phyloP scores from a whole-genome alignment of 2,888 invertebrate species.

The Morpho achilles region DNA sequence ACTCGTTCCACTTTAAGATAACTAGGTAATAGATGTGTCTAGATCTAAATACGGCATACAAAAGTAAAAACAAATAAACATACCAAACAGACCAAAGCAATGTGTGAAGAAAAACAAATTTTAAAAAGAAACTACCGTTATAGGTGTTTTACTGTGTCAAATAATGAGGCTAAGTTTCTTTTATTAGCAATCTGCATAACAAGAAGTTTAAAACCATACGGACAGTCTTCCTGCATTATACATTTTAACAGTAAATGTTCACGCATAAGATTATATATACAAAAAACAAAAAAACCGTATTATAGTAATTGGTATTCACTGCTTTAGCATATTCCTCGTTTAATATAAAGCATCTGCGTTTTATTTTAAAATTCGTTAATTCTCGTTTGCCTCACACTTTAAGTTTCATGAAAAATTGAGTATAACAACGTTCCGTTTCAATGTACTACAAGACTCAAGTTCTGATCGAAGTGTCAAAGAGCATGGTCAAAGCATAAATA shows the following conservation, averaged over 20 bases:
- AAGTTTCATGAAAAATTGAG: too few species aligned
- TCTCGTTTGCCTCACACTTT: too few species aligned
- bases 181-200: constrained; percentile 13
- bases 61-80: constrained; percentile 5
- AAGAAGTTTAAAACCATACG: neutral
- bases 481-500: too few species aligned
- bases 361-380: too few species aligned
- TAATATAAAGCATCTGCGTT: too few species aligned
- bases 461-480: too few species aligned
- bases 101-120: neutral
- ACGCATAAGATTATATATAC: too few species aligned
- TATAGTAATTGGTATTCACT: too few species aligned
- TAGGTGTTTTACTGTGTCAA: constrained; percentile 21
- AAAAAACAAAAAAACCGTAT: too few species aligned
- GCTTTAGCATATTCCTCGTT: too few species aligned
- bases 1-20: neutral
- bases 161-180: constrained; percentile 15
- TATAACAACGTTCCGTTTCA: too few species aligned
- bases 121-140: constrained; percentile 20
- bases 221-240: neutral
- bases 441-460: too few species aligned
- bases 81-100: constrained; percentile 8
- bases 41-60: neutral
- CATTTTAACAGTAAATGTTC: neutral
- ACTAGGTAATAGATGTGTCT: neutral